Percentiles rank a stretch among this genome's conserved stretches.
Conservation (phyloP, 1,140 invertebrate species). For the Panulirus ornatus region DNA sequence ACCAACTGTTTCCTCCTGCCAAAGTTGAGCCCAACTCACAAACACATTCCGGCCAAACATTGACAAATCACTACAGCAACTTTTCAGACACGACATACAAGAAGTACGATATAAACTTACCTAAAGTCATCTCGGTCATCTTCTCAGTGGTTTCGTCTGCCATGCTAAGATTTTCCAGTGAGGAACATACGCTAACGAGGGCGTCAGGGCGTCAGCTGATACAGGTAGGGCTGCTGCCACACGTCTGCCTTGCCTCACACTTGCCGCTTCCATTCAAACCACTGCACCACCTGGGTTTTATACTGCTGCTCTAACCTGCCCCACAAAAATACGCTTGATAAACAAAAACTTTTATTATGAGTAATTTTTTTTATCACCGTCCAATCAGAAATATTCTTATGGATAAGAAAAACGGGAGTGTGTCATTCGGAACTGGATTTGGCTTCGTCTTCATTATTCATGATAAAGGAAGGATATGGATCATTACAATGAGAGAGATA, state of each 20-base stretch:
- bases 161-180: not conserved
- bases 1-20: not conserved
- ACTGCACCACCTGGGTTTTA: too few relatives aligned
- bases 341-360: not conserved
- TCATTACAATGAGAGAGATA: too few relatives aligned
- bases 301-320: too few relatives aligned
- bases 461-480: too few relatives aligned
- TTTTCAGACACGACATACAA: not conserved
- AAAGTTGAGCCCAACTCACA: too few relatives aligned
- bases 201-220: too few relatives aligned
- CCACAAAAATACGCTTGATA: too few relatives aligned
- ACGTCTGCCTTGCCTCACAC: not conserved
- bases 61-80: not conserved
- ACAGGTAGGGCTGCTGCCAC: too few relatives aligned
- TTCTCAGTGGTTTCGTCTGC: slow-evolving; percentile 1
- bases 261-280: too few relatives aligned
- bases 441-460: not conserved
- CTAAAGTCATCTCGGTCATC: not conserved
- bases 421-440: not conserved
- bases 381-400: not conserved
- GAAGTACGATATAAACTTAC: not conserved
- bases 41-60: not conserved
- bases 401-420: not conserved
- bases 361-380: not conserved
- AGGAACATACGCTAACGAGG: not conserved